Evolutionary conservation across 1,140 invertebrate genomes (phyloP).

Genomic region (Bombyx mandarina): DNA sequence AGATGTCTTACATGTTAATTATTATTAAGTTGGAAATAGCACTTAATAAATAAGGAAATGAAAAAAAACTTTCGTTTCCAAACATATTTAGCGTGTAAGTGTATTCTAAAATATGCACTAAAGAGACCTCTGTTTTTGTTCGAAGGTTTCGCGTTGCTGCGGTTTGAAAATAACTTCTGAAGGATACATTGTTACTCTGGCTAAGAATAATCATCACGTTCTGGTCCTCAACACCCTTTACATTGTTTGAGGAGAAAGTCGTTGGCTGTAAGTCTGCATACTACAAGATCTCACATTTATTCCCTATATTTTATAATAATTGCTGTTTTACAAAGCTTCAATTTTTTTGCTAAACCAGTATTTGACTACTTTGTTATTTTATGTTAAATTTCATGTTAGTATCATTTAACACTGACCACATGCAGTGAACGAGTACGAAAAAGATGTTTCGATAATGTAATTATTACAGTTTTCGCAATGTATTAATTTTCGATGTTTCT

Average conservation of each 20-base stretch:
- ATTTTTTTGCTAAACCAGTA: conserved; percentile 71
- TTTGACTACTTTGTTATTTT: conserved; percentile 67
- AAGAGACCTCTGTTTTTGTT: background rate
- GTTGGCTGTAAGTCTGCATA: conserved; percentile 69
- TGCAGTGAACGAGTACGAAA: conserved; percentile 38
- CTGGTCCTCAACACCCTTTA: conserved; percentile 95
- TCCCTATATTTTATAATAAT: conserved; percentile 71
- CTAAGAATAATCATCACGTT: conserved; percentile 98
- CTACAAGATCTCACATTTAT: conserved; percentile 70
- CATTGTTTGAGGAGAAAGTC: conserved; percentile 80
- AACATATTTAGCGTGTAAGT: too few species aligned
- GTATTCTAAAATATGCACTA: too few species aligned
- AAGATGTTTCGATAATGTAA: conserved; percentile 32
- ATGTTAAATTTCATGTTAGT: conserved; percentile 66
- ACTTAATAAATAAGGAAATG: too few species aligned
- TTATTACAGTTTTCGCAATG: conserved; percentile 33
- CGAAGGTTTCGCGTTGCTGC: conserved; percentile 94
- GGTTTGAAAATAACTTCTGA: conserved; percentile 97
- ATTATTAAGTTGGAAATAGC: too few species aligned
- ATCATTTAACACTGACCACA: conserved; percentile 46
- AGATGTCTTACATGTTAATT: too few species aligned
- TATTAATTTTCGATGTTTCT: conserved; percentile 10
- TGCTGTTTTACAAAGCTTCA: conserved; percentile 69
- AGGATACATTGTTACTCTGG: conserved; percentile 96
- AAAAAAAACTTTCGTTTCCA: too few species aligned